Evolutionary conservation across 2,888 invertebrate genomes (phyloP), one percentile per base, ranked within the genome.

Genomic region (Xanthorhoe designata): DNA sequence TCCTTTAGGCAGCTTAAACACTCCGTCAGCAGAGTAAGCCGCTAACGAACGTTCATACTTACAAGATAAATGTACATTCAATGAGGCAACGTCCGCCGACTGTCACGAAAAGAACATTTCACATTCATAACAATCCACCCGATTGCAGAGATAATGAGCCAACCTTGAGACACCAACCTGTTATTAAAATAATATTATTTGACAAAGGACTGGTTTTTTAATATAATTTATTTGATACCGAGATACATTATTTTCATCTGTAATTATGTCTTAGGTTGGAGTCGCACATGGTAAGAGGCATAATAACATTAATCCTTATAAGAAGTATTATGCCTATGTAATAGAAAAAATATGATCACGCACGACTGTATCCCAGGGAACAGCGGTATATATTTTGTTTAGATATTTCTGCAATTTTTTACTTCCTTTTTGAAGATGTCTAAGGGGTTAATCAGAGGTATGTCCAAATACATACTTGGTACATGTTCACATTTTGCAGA

Each of bases 51-150:
- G 13, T 13, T 13, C 38, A 3, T 13, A 13, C 10, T 4, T 42
- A 42, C 49, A 32, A 64, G 54, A 61, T 68, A 63, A 63, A 58
- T 49, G 52, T 60, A 60, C 58, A 24, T 52, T 53, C 32, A 65
- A 45, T 68, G 56, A 52, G 50, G 52, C 58, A 70, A 70, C 50
- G 51, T 56, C 64, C 57, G 58, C 71, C 65, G 71, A 67, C 19
- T 74, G 73, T 77, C 79, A 80, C 78, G 69, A 76, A 76, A 76
- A 74, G 67, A 74, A 68, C 72, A 78, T 78, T 78, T 70, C 70
- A 68, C 71, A 75, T 78, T 75, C 64, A 68, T 72, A 69, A 76
- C 63, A 75, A 72, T 69, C 70, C 54, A 74, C 61, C 65, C 70
- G 74, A 74, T 71, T 72, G 64, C 61, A 66, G 68, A 55, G 61